Evolutionary conservation across 2,797 vertebrate species (phyloP).

Genomic region (Siniperca obscura): DNA sequence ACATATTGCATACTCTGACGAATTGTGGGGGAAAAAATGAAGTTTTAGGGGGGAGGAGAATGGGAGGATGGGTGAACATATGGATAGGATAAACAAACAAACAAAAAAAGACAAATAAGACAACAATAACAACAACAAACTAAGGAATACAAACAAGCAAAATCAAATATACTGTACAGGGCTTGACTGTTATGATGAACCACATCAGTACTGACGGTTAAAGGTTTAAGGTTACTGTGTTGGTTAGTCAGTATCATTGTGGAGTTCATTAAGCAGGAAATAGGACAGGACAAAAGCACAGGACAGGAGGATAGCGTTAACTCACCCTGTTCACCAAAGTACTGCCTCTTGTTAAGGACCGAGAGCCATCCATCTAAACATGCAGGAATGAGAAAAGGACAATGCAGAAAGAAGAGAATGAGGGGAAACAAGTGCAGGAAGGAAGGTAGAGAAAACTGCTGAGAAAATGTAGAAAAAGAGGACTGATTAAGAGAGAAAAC

Average conservation of each 20-base stretch:
- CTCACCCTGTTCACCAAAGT: conserved; percentile 86
- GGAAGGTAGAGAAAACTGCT: conserved; percentile 26
- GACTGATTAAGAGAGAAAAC: conserved; percentile 14
- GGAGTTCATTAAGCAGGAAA: conserved; percentile 55
- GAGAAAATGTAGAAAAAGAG: conserved; percentile 23
- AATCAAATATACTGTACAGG: conserved; percentile 47
- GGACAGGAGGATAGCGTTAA: conserved; percentile 54
- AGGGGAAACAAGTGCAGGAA: conserved; percentile 55
- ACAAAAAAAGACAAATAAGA: conserved; percentile 78
- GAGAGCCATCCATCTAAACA: conserved; percentile 84
- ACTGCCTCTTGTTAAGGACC: conserved; percentile 84
- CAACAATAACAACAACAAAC: conserved; percentile 68
- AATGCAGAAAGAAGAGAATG: conserved; percentile 55
- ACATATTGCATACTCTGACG: conserved; percentile 88
- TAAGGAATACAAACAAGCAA: conserved; percentile 59
- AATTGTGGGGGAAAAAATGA: conserved; percentile 66
- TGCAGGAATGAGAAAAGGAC: conserved; percentile 49
- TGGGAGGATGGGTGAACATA: conserved; percentile 63
- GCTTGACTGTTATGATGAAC: conserved; percentile 38
- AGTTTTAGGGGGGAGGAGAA: conserved; percentile 53
- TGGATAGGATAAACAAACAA: conserved; percentile 73
- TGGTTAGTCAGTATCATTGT: conserved; percentile 54
- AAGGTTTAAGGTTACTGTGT: conserved; percentile 40
- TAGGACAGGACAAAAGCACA: conserved; percentile 44
- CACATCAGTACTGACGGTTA: conserved; percentile 40